Evolutionary conservation across 2,888 invertebrate species (phyloP), one percentile per base, ranked within the genome.

Genomic region (Hemaris fuciformis): DNA sequence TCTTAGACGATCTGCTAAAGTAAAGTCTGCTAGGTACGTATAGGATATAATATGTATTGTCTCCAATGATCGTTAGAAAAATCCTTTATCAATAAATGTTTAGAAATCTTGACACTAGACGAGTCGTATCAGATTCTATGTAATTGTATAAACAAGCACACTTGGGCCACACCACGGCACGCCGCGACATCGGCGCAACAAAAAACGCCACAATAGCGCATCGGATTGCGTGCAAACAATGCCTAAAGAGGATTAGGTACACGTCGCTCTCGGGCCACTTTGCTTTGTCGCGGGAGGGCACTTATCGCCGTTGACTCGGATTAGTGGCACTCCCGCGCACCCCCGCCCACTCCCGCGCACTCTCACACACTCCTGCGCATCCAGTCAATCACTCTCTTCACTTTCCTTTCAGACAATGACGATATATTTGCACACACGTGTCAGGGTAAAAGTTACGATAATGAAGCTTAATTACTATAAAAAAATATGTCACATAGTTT

Each of bases 181-280:
- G 46, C 57, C 48, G 48, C 57, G 57, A 41, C 60, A 45, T 56
- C 43, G 48, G 25, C 38, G n/a, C 23, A 8, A 53, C 60, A 53
- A 60, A 60, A 58, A 62, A 62, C 15, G 41, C 59, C 27, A 27
- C 63, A 61, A 65, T 63, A 41, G 34, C 45, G 60, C 45, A 43
- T 62, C 61, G 59, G 62, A 62, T 64, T 60, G 45, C 64, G 10
- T 10, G 18, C 53, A 59, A 59, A 65, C 66, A 67, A 67, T 48
- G 60, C 61, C 23, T 60, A 58, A 65, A 67, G 69, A 71, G 68
- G 75, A 73, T 73, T 69, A n/a, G n/a, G n/a, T n/a, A 67, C 73
- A 68, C 68, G 63, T 59, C 60, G 61, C 64, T 56, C 64, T 61
- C 59, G 57, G 64, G 63, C 63, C 69, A 60, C 66, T 73, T 67